Base-by-base conservation (phyloP, 2,113 vertebrate genomes). In the Crypturellus undulatus region DNA sequence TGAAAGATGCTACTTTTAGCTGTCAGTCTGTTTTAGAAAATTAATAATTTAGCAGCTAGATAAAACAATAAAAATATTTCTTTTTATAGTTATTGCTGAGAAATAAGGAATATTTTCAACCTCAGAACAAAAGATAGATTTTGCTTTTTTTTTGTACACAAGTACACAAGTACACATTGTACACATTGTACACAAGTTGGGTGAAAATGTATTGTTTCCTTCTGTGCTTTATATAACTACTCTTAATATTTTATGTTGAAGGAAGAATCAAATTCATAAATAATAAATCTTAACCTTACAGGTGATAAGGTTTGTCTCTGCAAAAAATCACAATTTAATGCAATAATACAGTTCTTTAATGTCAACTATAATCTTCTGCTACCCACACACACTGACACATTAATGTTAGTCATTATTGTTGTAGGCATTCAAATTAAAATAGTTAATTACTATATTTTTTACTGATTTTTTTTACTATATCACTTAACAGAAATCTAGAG, bases 181-280 rank as follows among this genome's bases (percentile, higher is more conserved):
- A n/a, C n/a, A n/a, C n/a, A 16, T 56, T 96, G 21, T 67, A 47
- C 77, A 72, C 12, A 28, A 77, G 47, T 92, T 90, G 21, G 76
- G 86, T 92, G 58, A 96, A 97, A 97, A 94, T 95, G 3, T 80
- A 70, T 88, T 71, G 8, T 86, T 96, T 85, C 51, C 28, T n/a
- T 95, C 60, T 76, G 49, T 88, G 73, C 21, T 78, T 67, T 95
- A 84, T 92, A 85, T 96, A 96, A 84, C 14, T 65, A 81, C 10
- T 65, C 87, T 96, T 96, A 97, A 96, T 97, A 97, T 97, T 97
- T 97, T 94, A 97, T 97, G 90, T 67, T 93, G 70, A 96, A 73
- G 86, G 47, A 92, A 22, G 65, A 97, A 96, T 96, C 89, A 95
- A 93, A 96, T 96, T 96, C 79, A 97, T 97, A 97, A 97, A 97